These are phyloP conservation scores for Carabus problematicus DNA, from an alignment of 2,888 invertebrate species.

Conservation along the genomic window DNA sequence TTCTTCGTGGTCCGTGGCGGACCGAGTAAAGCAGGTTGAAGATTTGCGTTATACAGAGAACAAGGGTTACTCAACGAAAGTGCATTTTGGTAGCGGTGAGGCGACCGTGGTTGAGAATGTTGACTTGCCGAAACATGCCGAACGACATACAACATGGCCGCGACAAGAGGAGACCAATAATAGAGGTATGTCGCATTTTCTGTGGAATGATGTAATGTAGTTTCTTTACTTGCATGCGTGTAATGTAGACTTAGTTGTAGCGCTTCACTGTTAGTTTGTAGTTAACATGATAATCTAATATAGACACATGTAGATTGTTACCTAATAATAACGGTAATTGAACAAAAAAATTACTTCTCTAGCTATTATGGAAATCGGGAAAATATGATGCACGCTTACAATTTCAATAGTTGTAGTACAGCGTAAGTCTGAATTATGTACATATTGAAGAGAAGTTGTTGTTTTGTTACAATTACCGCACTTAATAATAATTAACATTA, in stretches of 20 bases:
- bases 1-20: constrained; percentile 60
- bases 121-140: constrained; percentile 43
- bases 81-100: constrained; percentile 62
- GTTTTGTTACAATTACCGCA: neutral
- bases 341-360: neutral
- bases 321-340: constrained; percentile 1
- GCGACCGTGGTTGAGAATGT: constrained; percentile 58
- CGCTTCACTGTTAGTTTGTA: neutral
- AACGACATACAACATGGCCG: constrained; percentile 53
- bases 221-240: neutral
- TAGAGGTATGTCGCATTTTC: constrained; percentile 50
- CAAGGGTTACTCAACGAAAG: constrained; percentile 67
- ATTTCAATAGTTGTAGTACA: too few relatives aligned
- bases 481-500: neutral
- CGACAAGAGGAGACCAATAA: constrained; percentile 51
- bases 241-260: neutral
- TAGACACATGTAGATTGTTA: neutral
- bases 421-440: too few relatives aligned
- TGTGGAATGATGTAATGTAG: neutral
- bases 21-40: constrained; percentile 62
- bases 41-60: constrained; percentile 53
- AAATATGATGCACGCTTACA: too few relatives aligned
- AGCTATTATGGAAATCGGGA: too few relatives aligned
- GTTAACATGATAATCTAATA: neutral
- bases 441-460: too few relatives aligned